Conservation (phyloP, 2,113 vertebrate species). For the Calypte anna region DNA sequence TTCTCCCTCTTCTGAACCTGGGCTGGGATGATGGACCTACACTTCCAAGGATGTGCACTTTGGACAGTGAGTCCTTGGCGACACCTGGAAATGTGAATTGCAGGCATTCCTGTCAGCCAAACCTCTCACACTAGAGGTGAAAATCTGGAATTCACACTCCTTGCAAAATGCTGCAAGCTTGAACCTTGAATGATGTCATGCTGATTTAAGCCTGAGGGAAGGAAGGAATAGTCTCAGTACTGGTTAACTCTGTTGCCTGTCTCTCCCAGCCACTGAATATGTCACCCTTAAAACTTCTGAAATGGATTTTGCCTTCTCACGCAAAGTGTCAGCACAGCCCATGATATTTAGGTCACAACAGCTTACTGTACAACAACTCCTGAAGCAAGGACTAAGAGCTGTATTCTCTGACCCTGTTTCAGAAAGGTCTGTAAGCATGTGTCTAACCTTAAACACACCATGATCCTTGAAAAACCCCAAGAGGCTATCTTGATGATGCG, state of each 20-base stretch:
- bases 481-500: fast-evolving
- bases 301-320: background rate
- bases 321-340: background rate
- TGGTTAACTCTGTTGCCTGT: background rate
- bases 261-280: background rate
- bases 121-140: background rate
- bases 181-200: background rate
- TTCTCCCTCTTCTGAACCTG: background rate
- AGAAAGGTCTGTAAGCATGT: background rate
- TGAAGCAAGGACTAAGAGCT: background rate
- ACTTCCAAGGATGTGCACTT: background rate
- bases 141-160: background rate
- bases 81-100: background rate
- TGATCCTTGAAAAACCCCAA: background rate
- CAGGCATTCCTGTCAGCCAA: background rate
- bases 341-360: background rate
- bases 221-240: background rate
- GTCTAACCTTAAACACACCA: background rate
- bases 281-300: background rate
- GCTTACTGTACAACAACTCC: background rate
- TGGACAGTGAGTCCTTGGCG: fast-evolving
- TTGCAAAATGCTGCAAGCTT: background rate
- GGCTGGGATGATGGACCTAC: background rate
- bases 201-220: background rate
- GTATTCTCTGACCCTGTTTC: background rate